Base-by-base conservation (phyloP, 2,888 invertebrate genomes). In the Leptothorax acervorum region DNA sequence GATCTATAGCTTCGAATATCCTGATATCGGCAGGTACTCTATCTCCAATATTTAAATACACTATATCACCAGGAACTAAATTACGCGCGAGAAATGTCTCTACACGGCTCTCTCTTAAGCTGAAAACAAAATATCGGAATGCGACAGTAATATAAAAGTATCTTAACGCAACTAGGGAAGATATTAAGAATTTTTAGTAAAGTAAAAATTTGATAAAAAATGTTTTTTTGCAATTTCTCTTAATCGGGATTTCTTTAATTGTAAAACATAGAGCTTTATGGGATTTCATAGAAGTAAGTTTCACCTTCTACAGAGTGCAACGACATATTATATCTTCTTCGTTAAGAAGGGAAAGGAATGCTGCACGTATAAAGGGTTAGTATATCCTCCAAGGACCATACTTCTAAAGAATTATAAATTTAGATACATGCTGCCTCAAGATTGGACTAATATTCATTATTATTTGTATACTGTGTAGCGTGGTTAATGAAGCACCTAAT, bases 61-160 rank as follows among this genome's bases (percentile, higher is more conserved):
- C 98, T 86, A 99, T 96, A 95, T 99, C 99, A 35, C 99, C 99
- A 1, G 99, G 99, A 23, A 99, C 99, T 85, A 99, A 96, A 94
- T 99, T 98, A 66, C 99, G 96, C 0, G 99, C 99, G 65, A 99
- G 96, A 95, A 99, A 99, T 75, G 97, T 97, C 94, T 99, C 98
- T 57, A 98, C 94, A 6, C 97, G 96, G 66, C 98, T 98, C 95
- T 98, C 98, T 73, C 99, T 96, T 91, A 99, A 95, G 94, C 99
- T 98, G 95, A 23, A 95, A 94, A 82, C 88, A 91, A 89, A 86
- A 81, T 90, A 35, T 74, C 3, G 11, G 0, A 18, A 39, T 70
- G 0, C 11, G 18, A 55, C 2, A 8, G 6, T 28, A 78, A 68
- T 88, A 70, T 75, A 86, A 65, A 66, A 51, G 57, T 83, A 68